These are phyloP conservation scores for Ceyx margarethae DNA, from an alignment of 2,113 vertebrate genomes.

Conservation along the genomic window DNA sequence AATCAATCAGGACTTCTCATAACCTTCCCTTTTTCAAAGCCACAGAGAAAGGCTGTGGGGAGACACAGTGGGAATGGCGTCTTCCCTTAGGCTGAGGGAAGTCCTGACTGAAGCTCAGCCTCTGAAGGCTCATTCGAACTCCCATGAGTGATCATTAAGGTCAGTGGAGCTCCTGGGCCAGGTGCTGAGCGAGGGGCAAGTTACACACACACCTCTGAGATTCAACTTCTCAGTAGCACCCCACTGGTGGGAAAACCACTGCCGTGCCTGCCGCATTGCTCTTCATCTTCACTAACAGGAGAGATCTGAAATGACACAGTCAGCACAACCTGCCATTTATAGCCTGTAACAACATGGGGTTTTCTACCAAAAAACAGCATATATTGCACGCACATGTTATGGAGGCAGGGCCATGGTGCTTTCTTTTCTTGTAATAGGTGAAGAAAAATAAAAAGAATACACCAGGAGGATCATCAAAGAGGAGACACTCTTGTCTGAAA, in stretches of 20 bases:
- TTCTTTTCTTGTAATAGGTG: background rate
- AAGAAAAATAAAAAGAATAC: background rate
- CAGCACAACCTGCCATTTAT: accelerated
- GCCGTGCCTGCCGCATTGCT: accelerated
- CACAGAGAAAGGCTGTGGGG: background rate
- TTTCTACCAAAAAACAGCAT: background rate
- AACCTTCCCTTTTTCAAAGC: background rate
- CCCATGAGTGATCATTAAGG: background rate
- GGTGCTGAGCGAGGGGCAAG: background rate
- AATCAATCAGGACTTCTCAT: background rate
- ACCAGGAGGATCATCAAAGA: background rate
- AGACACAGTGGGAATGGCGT: accelerated
- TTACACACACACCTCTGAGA: background rate
- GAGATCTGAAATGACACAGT: accelerated
- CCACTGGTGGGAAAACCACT: background rate
- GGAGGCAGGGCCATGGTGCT: background rate
- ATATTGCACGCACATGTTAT: accelerated
- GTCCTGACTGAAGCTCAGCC: background rate
- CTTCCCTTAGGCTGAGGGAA: background rate
- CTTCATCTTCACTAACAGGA: background rate
- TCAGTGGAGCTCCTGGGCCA: background rate
- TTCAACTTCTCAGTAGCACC: background rate
- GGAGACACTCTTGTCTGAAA: background rate
- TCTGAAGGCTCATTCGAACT: background rate
- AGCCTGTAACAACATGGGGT: accelerated